These are phyloP conservation scores for Drosophila carrolli DNA, from an alignment of 1,140 invertebrate genomes.

Conservation along the genomic window DNA sequence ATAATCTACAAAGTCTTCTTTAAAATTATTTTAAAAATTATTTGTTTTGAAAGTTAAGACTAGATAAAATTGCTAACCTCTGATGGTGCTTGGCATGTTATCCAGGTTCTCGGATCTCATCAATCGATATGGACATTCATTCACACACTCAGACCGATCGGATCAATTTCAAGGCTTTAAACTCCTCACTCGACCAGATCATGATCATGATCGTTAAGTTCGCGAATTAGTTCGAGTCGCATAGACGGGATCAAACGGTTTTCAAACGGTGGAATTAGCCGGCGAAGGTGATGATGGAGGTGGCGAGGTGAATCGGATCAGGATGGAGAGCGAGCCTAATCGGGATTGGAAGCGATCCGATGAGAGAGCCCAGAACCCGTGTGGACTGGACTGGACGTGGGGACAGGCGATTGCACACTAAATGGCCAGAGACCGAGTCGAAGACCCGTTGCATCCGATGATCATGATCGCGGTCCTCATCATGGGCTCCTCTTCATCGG, in stretches of 20 bases:
- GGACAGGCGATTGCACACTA: slow-evolving; percentile 81
- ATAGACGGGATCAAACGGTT: slow-evolving; percentile 48
- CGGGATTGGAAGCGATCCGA: slow-evolving; percentile 6
- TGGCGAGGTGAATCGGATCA: slow-evolving; percentile 24
- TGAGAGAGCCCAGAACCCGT: slow-evolving; percentile 31
- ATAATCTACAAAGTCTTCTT: too few species aligned
- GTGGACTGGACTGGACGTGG: slow-evolving; percentile 73
- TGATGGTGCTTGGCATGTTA: slow-evolving; percentile 78
- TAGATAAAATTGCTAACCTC: slow-evolving; percentile 46
- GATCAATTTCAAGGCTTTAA: slow-evolving; percentile 34
- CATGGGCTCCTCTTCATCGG: slow-evolving; percentile 15
- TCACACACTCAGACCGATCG: slow-evolving; percentile 15
- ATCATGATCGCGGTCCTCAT: slow-evolving; percentile 26
- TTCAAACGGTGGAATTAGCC: slow-evolving; percentile 67
- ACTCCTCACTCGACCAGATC: slow-evolving; percentile 29
- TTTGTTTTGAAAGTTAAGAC: too few species aligned
- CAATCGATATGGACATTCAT: slow-evolving; percentile 34
- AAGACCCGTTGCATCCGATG: slow-evolving; percentile 60
- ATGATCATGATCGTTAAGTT: slow-evolving; percentile 8
- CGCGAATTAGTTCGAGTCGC: slow-evolving; percentile 35
- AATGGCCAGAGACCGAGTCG: slow-evolving; percentile 57
- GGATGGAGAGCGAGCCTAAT: slow-evolving; percentile 24
- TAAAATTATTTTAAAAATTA: too few species aligned
- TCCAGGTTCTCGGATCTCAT: slow-evolving; percentile 60
- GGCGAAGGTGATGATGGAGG: slow-evolving; percentile 17